Evolutionary conservation across 2,797 vertebrate genomes (phyloP), one percentile per base, ranked within the genome.

Genomic region (Vespertilio murinus): DNA sequence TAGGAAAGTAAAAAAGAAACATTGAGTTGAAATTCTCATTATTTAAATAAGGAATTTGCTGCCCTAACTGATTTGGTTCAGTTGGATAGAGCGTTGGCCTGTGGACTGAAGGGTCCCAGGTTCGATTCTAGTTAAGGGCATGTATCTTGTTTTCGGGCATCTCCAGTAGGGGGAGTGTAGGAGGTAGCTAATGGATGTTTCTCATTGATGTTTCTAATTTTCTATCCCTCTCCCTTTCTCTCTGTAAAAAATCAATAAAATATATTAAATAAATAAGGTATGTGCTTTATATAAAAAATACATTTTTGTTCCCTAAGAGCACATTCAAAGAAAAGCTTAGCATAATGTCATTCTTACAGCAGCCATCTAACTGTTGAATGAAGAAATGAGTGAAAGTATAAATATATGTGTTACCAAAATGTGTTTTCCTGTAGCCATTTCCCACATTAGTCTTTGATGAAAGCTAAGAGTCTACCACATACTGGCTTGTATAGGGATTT

Each of bases 1-100:
- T 54, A 83, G 18, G 54, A 93, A 94, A 77, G 28, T 64, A 18
- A 33, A 78, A 86, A 86, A n/a, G 79, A 90, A 88, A 12, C 64
- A 78, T 4, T 40, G 49, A 92, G 9, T 73, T 81, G 42, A 56
- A 84, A 93, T 14, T 69, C 54, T 79, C 20, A 89, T 47, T 89
- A 28, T 90, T 79, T 90, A 91, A 89, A 82, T 71, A 90, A 85
- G 11, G 12, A 75, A 70, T 1, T 42, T 73, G 65, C 82, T 89
- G 20, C 20, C 52, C 52, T 52, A 52, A 52, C 52, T 52, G 18
- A 18, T 54, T 54, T 54, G 52, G 0, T 20, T 54, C 20, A 54
- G 2, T 54, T 54, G 52, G 52, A 54, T 23, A 54, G 52, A 54
- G 52, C 20, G 2, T 54, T 8, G 8, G 8, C 20, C 52, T 54